These are phyloP conservation scores for Phragmatobia fuliginosa DNA, from an alignment of 2,888 invertebrate species.

Conservation along the genomic window DNA sequence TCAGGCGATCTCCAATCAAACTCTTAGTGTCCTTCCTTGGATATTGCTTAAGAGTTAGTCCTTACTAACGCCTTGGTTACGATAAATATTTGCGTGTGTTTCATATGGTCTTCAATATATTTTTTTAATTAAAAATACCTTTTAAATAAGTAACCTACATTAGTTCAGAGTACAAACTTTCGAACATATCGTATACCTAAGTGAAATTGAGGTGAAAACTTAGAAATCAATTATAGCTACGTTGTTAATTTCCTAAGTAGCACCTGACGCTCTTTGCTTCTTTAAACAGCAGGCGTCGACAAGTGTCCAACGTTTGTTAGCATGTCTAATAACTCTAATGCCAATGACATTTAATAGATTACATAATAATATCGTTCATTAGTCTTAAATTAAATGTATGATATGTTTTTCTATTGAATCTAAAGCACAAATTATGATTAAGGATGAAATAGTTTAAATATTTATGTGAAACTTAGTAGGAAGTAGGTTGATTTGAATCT, in stretches of 20 bases:
- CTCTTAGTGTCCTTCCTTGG: too few relatives aligned
- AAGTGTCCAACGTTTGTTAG: background rate
- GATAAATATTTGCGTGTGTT: too few relatives aligned
- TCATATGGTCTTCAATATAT: too few relatives aligned
- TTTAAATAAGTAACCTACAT: background rate
- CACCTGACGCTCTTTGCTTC: background rate
- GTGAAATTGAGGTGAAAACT: conserved; percentile 5
- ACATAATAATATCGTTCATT: background rate
- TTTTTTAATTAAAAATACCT: too few relatives aligned
- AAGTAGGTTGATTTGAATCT: background rate
- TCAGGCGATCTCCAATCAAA: too few relatives aligned
- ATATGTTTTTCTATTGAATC: background rate
- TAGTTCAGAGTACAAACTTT: background rate
- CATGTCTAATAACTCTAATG: background rate
- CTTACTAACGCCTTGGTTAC: too few relatives aligned
- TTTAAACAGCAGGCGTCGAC: background rate
- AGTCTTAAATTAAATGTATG: background rate
- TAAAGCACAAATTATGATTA: too few relatives aligned
- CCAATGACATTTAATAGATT: background rate
- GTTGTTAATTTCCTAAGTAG: conserved; percentile 1
- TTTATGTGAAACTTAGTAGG: background rate
- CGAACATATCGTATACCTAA: background rate
- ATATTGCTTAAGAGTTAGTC: too few relatives aligned
- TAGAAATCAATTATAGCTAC: background rate
- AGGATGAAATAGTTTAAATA: background rate